Percentiles rank a stretch among this genome's conserved stretches.
Evolutionary conservation across 2,113 vertebrate species (phyloP).

Genomic region (Trematocara stigmaticum): DNA sequence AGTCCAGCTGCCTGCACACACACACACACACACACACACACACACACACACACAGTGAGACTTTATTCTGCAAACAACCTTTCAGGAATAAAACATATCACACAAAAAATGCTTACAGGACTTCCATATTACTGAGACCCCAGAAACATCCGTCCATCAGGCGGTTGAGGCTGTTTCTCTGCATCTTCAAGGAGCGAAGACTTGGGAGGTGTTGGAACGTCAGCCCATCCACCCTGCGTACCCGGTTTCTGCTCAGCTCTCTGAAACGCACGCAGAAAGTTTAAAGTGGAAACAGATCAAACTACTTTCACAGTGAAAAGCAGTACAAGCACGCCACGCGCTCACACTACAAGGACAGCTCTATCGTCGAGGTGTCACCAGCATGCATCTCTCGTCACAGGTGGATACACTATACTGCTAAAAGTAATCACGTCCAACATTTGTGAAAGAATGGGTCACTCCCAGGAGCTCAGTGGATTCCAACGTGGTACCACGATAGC

Average conservation of each 20-base stretch:
- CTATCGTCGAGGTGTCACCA: neutral
- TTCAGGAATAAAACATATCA: neutral
- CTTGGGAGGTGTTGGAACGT: constrained; percentile 88
- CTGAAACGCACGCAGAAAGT: constrained; percentile 52
- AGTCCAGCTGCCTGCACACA: constrained; percentile 77
- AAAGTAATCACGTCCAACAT: neutral
- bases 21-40: constrained; percentile 6
- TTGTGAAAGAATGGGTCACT: neutral
- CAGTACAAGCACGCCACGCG: neutral
- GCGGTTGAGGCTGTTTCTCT: constrained; percentile 83
- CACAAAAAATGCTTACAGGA: constrained; percentile 78
- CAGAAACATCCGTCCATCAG: constrained; percentile 97
- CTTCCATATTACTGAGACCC: constrained; percentile 91
- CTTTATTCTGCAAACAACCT: accelerated
- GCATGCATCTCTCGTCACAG: neutral
- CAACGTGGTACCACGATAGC: neutral
- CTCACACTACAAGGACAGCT: neutral
- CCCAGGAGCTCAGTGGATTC: accelerated
- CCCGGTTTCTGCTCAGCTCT: constrained; percentile 89
- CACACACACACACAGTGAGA: neutral
- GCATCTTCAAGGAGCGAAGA: constrained; percentile 87
- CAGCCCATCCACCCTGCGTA: constrained; percentile 88
- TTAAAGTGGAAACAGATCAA: neutral
- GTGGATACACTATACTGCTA: neutral
- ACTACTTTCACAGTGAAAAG: neutral